Evolutionary conservation across 2,888 invertebrate genomes (phyloP), one percentile per base, ranked within the genome.

Genomic region (Sinopyrophorus schimmeli): DNA sequence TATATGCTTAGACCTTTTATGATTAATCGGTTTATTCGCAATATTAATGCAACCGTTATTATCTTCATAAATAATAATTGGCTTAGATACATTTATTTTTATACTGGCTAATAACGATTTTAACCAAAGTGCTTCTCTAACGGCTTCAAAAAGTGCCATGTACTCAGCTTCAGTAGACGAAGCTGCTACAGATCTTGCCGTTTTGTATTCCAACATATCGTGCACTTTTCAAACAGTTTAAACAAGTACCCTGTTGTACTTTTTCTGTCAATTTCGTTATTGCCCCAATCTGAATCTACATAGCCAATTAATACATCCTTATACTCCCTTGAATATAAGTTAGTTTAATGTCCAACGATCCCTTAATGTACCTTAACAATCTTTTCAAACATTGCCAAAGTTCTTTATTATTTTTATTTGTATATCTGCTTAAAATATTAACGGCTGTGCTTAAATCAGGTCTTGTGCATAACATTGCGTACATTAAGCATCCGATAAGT

Each of bases 41-140:
- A 64, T 64, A 49, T 53, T 60, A 9, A 67, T 67, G 41, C 64
- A 66, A 7, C 65, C 61, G 46, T 60, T 62, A 51, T 68, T 68
- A 51, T 69, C 67, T 54, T 69, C 65, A 48, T 46, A 63, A 20
- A 62, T 58, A 10, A 41, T 10, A 20, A 62, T 60, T 16, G 57
- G 57, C 23, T 53, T 17, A 12, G 12, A 11, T 24, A 56, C 47
- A 20, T 56, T 18, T 31, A 62, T 32, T 47, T 60, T 53, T 6
- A 67, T 60, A 38, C 59, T 61, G 14, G 2, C 26, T 41, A 53
- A 55, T 26, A 62, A 54, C 17, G 61, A 62, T 48, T 62, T 66
- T 23, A 68, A 40, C 63, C 63, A 68, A 5, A 65, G 27, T 1
- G 64, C 64, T 53, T 68, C 67, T 47, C 41, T 60, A 3, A 64